Conservation (phyloP, 1,140 invertebrate genomes). For the Zaprionus inermis region DNA sequence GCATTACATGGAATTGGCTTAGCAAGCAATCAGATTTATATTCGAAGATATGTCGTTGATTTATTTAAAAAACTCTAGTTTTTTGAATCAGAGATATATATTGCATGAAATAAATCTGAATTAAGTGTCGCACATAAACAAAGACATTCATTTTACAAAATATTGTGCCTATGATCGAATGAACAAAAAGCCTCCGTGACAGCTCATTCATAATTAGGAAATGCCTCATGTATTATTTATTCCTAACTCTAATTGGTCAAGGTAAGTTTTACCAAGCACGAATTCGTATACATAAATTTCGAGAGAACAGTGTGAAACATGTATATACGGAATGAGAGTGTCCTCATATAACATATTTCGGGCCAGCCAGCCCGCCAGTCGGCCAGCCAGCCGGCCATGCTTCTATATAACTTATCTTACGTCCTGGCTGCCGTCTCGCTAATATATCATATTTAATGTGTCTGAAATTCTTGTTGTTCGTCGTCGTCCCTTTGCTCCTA, state of each 20-base stretch:
- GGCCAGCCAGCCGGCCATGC: constrained; percentile 34
- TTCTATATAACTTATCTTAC: constrained; percentile 63
- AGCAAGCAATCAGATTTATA: neutral
- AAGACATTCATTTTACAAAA: constrained; percentile 6
- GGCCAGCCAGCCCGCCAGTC: neutral
- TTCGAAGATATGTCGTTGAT: constrained; percentile 5
- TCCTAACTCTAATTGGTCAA: constrained; percentile 26
- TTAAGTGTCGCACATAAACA: constrained; percentile 9
- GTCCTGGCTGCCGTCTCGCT: constrained; percentile 64
- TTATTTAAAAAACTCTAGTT: constrained; percentile 2
- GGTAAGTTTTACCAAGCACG: neutral
- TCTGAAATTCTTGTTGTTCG: constrained; percentile 65
- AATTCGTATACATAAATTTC: constrained; percentile 30
- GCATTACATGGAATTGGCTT: neutral
- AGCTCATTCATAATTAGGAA: neutral
- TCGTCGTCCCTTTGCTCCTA: constrained; percentile 30
- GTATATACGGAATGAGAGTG: neutral
- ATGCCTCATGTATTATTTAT: constrained; percentile 7
- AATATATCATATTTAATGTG: constrained; percentile 82
- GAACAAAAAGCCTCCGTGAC: neutral
- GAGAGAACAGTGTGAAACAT: constrained; percentile 2
- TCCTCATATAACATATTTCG: constrained; percentile 33
- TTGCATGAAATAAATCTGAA: constrained; percentile 11
- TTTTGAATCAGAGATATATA: neutral
- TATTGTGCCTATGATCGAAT: neutral